Evolutionary conservation across 2,888 invertebrate species (phyloP), one percentile per base, ranked within the genome.

Genomic region (Sturmia bella): DNA sequence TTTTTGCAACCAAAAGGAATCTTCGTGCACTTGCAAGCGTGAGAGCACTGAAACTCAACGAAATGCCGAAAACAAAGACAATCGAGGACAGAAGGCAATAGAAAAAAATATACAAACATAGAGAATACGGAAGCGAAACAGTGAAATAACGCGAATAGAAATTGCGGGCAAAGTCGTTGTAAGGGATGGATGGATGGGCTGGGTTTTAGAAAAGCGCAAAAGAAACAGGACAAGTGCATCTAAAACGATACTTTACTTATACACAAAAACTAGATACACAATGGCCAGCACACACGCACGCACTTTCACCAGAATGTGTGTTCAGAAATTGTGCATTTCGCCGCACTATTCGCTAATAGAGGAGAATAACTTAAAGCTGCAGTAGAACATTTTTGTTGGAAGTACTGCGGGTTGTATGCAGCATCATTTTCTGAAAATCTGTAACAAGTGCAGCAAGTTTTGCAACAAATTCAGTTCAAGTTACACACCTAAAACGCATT

Each of bases 191-290:
- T 45, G 66, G 32, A 66, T 32, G 52, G 19, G 45, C 48, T 63
- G 83, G 81, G 66, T 84, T 74, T 79, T 84, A 80, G 80, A 59
- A 59, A 59, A 48, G 37, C 73, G 39, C 5, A 50, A 21, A 68
- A 76, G 63, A 50, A 68, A 68, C 76, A 64, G 57, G 66, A 17
- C 52, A 66, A 76, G 75, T 79, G 81, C 83, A 84, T 75, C 84
- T 84, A 84, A 84, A 83, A 83, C 79, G 79, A 76, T 80, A 78
- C 57, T 75, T 57, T 68, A 59, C 75, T 75, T 68, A 43, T 43
- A 74, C 64, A 64, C 43, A 50, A 50, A 21, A 41, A 24, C 21
- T n/a, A 43, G 48, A 68, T 50, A 59, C 61, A 69, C 17, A 32
- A 27, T 7, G 17, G 32, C 43, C 12, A 41, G 56, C 15, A 15